phyloP scores from a whole-genome alignment of 2,888 invertebrate species.

The Cetonia aurata region DNA sequence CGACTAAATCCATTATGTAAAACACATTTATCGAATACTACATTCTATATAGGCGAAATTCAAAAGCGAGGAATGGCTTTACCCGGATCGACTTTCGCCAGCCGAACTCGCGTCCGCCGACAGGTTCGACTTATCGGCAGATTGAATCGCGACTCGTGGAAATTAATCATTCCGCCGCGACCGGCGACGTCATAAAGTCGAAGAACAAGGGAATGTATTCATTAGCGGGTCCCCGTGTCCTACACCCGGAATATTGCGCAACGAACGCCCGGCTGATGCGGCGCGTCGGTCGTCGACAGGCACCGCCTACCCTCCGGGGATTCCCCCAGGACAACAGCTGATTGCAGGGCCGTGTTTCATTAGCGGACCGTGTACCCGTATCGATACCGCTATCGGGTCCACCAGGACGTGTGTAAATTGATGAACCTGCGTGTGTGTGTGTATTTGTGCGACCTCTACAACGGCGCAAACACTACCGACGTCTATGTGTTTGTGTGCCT shows the following conservation, averaged over 20 bases:
- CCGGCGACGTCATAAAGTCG: conserved; percentile 32
- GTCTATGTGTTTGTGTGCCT: neutral
- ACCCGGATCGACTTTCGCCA: neutral
- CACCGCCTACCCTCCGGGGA: conserved; percentile 43
- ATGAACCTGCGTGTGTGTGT: conserved; percentile 59
- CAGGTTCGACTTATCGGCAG: conserved; percentile 7
- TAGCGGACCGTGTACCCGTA: conserved; percentile 57
- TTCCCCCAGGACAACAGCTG: conserved; percentile 43
- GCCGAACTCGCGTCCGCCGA: neutral
- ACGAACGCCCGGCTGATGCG: conserved; percentile 2
- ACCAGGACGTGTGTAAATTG: conserved; percentile 53
- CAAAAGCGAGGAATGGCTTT: neutral
- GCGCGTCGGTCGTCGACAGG: neutral
- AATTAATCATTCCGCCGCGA: conserved; percentile 29
- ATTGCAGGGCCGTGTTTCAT: conserved; percentile 51
- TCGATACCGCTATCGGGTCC: conserved; percentile 59
- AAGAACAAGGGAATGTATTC: conserved; percentile 37
- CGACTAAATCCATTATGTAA: no score
- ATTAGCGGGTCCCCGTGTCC: conserved; percentile 35
- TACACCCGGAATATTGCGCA: conserved; percentile 39
- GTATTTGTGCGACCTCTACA: conserved; percentile 51
- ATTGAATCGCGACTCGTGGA: conserved; percentile 8
- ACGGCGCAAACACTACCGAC: conserved; percentile 5
- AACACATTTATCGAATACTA: no score
- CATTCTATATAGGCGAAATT: no score